Evolutionary conservation across 37 sponge, comb jelly and placozoan species (phyloP), one percentile per base, ranked within the genome.

Genomic region (Tethya wilhelma): DNA sequence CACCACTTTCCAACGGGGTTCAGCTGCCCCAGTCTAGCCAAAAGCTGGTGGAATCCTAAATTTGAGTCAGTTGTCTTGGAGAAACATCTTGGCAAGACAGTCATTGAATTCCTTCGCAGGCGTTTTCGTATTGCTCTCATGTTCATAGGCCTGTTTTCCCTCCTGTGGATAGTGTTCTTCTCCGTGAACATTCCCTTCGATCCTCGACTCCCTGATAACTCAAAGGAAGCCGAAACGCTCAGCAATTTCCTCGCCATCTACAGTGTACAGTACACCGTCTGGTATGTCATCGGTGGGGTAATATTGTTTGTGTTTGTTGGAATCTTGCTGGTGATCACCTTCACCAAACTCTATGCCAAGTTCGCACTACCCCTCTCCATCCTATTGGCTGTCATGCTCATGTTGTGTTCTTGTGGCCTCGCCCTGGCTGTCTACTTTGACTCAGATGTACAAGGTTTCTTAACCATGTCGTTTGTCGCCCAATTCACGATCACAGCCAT

Each of bases 151-250:
- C 65, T 92, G 31, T 92, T 87, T 46, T 26, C 89, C 0, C 75
- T 87, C 17, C 46, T 92, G 29, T 92, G 93, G 93, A 49, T 92
- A 1, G 89, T 84, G 11, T 79, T 92, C 40, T 92, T 92, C 68
- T 87, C 93, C 1, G 77, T 86, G 23, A 29, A 81, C 40, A 64
- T 86, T 1, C 82, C 86, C 9, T 64, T 90, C 46, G n/a, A 3
- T 12, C 76, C 76, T 19, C 67, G 67, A 4, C 23, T 0, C 12
- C 17, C 72, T 1, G 42, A 53, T 12, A 22, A 32, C 1, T n/a
- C n/a, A n/a, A 23, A 9, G 6, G 71, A 39, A 1, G 33, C 53
- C 3, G 63, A 69, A 38, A 34, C 31, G n/a, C 14, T 19, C 8
- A 77, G 20, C 53, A 36, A 22, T 2, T 41, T 77, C 20, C 67